Evolutionary conservation across 2,888 invertebrate species (phyloP).

Genomic region (Augiades crinisus): DNA sequence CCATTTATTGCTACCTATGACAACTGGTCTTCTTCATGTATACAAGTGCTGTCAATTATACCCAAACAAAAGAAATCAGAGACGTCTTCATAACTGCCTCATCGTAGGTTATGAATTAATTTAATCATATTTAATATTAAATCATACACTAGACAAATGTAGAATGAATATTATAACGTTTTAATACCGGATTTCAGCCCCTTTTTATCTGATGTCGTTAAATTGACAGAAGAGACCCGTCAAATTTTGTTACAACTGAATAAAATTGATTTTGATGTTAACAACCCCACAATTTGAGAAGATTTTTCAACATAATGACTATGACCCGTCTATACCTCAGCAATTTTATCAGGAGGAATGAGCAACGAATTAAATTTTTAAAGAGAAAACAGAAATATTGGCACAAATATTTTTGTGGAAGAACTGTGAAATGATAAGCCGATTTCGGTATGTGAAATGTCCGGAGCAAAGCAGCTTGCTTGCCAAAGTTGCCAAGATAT

Average conservation of each 20-base stretch:
- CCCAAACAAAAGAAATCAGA: too few species aligned
- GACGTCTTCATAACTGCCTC: too few species aligned
- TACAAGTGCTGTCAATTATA: too few species aligned
- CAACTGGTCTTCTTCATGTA: too few species aligned
- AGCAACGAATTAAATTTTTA: slow-evolving; percentile 6
- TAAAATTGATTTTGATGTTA: slow-evolving; percentile 8
- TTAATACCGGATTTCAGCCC: background rate
- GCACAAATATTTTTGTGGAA: slow-evolving; percentile 22
- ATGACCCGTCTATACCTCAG: background rate
- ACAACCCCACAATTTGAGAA: background rate
- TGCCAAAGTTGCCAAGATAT: slow-evolving; percentile 25
- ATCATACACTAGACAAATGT: too few species aligned
- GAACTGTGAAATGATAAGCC: slow-evolving; percentile 24
- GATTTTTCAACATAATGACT: background rate
- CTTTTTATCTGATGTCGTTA: background rate
- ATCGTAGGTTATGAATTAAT: too few species aligned
- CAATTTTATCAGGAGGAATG: background rate
- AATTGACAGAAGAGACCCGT: slow-evolving; percentile 4
- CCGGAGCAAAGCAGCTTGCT: slow-evolving; percentile 21
- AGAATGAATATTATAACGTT: too few species aligned
- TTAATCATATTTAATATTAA: too few species aligned
- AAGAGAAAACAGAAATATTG: slow-evolving; percentile 17
- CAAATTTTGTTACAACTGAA: slow-evolving; percentile 4
- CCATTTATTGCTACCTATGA: too few species aligned
- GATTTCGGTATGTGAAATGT: slow-evolving; percentile 22